Evolutionary conservation across 2,888 invertebrate genomes (phyloP).

Genomic region (Piscicola geometra): DNA sequence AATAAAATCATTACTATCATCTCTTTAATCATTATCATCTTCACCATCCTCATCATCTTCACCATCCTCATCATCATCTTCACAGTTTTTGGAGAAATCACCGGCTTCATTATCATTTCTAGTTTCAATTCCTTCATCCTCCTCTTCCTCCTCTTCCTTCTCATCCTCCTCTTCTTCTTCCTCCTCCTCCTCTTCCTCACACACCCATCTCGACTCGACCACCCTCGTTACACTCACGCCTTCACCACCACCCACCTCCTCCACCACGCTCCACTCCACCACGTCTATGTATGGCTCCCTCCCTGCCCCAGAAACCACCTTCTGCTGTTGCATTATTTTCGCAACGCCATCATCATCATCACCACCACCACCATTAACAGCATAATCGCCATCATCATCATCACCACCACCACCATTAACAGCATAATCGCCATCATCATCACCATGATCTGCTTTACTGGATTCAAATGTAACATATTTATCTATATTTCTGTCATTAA

Average conservation of each 20-base stretch:
- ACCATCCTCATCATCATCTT: too few relatives aligned
- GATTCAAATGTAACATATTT: background rate
- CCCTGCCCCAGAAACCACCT: background rate
- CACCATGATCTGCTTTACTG: background rate
- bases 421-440: conserved; percentile 8
- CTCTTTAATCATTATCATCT: too few relatives aligned
- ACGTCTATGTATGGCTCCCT: background rate
- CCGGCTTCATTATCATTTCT: too few relatives aligned
- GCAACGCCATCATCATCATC: background rate
- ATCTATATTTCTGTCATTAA: background rate
- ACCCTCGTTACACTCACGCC: background rate
- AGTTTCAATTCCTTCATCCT: too few relatives aligned
- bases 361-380: background rate
- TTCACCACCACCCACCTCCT: background rate
- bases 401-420: conserved; percentile 6
- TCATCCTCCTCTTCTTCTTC: background rate
- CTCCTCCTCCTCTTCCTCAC: background rate
- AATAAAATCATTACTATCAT: too few relatives aligned
- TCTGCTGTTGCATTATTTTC: background rate
- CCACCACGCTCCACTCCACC: background rate
- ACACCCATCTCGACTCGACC: background rate
- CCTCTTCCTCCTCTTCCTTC: background rate
- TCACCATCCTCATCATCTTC: too few relatives aligned
- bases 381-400: conserved; percentile 25
- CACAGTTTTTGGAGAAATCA: too few relatives aligned